Base-by-base conservation (phyloP, 2,888 invertebrate genomes). In the Perizoma affinitatum region DNA sequence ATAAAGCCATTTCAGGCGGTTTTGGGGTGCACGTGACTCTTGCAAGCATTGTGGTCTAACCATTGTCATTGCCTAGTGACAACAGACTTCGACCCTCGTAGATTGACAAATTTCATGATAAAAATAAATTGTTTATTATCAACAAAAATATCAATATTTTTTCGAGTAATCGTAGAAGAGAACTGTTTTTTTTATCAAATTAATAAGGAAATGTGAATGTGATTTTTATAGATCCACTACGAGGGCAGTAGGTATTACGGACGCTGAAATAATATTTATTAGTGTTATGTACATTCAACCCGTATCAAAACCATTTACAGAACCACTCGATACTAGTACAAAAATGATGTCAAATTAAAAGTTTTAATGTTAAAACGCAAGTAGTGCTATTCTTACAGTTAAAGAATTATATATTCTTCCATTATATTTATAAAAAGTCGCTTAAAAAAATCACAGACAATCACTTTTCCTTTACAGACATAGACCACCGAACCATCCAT, bases 381-480 rank as follows among this genome's bases (percentile, higher is more conserved):
- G 87, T 91, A 90, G 91, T 92, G 92, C 92, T 92, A 93, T 90
- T 88, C 92, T 93, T 92, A 92, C 84, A 88, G 90, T 91, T 92
- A 90, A 87, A 88, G 90, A 88, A 88, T 90, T 88, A 86, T 86
- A 85, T 84, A 86, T 86, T 87, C 78, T 89, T 87, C 81, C 87
- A 85, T 70, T 88, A 87, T 89, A 89, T 91, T 90, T 90, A 90
- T 68, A 92, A 92, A 92, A 93, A 91, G 93, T 93, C 91, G 92
- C 93, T 91, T 92, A 92, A 92, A 92, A 92, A 92, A 93, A 93
- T 93, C 93, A 93, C 93, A 93, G 93, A 93, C 93, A 92, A 92
- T 92, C 91, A 91, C 90, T 89, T 89, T 85, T 83, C 86, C 86
- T 88, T 90, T 91, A 92, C 90, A 92, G 87, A 93, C 93, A 91